Percentiles rank a stretch among this genome's conserved stretches.
Evolutionary conservation across 2,888 invertebrate species (phyloP).

Genomic region (Trachelus tabidus): DNA sequence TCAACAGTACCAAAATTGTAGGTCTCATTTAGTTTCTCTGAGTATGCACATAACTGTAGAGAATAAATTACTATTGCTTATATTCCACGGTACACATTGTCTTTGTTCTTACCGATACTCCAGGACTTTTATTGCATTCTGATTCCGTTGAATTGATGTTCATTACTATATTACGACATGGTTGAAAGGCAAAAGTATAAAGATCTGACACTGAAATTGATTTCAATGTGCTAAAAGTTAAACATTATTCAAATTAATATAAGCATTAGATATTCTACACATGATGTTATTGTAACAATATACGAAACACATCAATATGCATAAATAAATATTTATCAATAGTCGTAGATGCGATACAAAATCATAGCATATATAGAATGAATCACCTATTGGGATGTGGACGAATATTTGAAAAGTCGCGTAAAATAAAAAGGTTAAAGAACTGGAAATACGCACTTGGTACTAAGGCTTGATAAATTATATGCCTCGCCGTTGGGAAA

Average conservation of each 20-base stretch:
- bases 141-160: background rate
- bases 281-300: too few species aligned
- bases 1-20: background rate
- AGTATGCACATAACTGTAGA: background rate
- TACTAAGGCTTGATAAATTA: constrained; percentile 39
- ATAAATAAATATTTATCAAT: background rate
- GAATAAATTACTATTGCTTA: background rate
- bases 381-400: background rate
- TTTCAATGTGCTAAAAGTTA: background rate
- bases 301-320: background rate
- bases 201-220: background rate
- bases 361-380: background rate
- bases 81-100: background rate
- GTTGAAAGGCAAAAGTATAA: background rate
- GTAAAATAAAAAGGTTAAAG: constrained; percentile 28
- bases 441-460: constrained; percentile 23
- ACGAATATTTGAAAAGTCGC: background rate
- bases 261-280: background rate
- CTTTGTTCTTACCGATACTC: background rate
- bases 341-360: background rate
- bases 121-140: background rate
- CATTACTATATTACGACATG: background rate
- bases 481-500: constrained; percentile 54
- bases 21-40: background rate
- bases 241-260: background rate